Base-by-base conservation (phyloP, 64 coral and sea anemone species). In the Porites lutea region DNA sequence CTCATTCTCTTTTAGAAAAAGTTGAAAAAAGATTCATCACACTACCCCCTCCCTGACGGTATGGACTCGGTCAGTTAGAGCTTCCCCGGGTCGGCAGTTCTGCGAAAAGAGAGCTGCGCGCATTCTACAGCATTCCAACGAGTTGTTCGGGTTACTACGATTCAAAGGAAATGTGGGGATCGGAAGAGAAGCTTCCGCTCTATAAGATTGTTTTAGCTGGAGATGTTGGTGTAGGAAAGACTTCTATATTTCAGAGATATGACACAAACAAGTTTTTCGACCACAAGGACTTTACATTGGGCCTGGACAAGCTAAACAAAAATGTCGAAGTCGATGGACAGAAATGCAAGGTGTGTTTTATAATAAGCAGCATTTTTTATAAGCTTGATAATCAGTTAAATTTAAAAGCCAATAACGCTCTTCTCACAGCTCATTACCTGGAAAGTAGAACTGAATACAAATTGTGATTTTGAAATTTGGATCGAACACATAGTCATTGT, bases 161-260 rank as follows among this genome's bases (percentile, higher is more conserved):
- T 12, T 57, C 54, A 6, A 57, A 57, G 54, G 12, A 57, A 57
- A 57, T 57, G 54, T 57, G 3, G 54, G 7, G 54, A 57, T 7
- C 1, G 46, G 70, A 49, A 9, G 47, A 89, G 15, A 55, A 52
- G 52, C 13, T 21, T 69, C 88, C 88, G 2, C 67, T 97, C 3
- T 97, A 97, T 46, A 97, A 97, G 94, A 61, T 97, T 72, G 92
- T 97, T 19, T 51, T 97, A 18, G 95, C 81, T 77, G 95, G 95
- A 9, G 92, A 97, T 46, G 73, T 94, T 51, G 95, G 92, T 75
- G 95, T 97, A 21, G 95, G 95, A 15, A 97, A 97, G 46, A 94
- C 95, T 4, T 94, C 95, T 1, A 74, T 97, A 59, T 97, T 93
- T 48, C 89, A 64, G 37, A 89, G 95, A 15, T 97, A 94, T 52